Percentiles rank a stretch among this genome's conserved stretches.
These are phyloP conservation scores for Cotesia congregata DNA, from an alignment of 2,888 invertebrate genomes.

Conservation along the genomic window DNA sequence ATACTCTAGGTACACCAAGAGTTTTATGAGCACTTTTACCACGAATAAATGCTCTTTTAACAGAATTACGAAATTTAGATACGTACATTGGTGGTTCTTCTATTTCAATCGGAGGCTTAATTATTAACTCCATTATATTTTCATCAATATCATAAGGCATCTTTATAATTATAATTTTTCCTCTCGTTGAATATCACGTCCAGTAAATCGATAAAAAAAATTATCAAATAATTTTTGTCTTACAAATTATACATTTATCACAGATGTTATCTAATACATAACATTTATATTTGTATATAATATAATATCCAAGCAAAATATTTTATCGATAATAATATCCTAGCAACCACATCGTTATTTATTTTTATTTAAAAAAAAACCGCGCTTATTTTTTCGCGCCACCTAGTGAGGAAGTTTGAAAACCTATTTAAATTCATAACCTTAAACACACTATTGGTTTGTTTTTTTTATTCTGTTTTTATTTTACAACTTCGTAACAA, in stretches of 20 bases:
- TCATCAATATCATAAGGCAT: slow-evolving; percentile 40
- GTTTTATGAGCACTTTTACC: slow-evolving; percentile 56
- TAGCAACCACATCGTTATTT: slow-evolving; percentile 7
- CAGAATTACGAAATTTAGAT: slow-evolving; percentile 50
- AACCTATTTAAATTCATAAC: no score
- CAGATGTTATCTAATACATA: not conserved
- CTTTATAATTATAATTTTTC: not conserved
- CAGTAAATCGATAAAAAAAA: not conserved
- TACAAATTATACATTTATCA: not conserved
- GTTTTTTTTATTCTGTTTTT: no score
- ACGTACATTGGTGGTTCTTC: slow-evolving; percentile 43
- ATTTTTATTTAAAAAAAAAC: slow-evolving; percentile 4
- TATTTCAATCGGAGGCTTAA: slow-evolving; percentile 37
- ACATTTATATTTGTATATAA: not conserved
- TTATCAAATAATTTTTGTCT: not conserved
- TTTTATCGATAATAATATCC: slow-evolving; percentile 19
- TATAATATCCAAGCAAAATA: not conserved
- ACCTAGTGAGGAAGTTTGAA: no score
- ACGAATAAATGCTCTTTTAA: slow-evolving; percentile 42
- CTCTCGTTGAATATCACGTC: not conserved
- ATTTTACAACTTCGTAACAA: no score
- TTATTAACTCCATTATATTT: slow-evolving; percentile 37
- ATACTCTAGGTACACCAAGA: slow-evolving; percentile 52
- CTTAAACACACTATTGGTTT: no score
- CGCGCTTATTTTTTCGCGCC: not conserved